Evolutionary conservation across 2,797 vertebrate genomes (phyloP).

Genomic region (Sebastes cheni): DNA sequence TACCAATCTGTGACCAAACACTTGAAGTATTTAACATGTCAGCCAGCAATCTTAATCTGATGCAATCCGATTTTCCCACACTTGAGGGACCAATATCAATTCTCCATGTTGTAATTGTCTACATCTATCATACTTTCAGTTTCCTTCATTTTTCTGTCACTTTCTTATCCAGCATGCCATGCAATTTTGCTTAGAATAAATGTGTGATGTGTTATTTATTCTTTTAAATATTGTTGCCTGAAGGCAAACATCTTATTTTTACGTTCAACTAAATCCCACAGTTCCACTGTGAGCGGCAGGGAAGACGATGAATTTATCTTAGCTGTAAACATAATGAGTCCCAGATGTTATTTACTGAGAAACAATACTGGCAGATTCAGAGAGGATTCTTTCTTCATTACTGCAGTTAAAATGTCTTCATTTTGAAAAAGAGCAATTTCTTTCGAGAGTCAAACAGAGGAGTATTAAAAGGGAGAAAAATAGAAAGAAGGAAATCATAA

Average conservation of each 20-base stretch:
- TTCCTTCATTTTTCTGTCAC: constrained; percentile 12
- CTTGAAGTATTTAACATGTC: constrained; percentile 3
- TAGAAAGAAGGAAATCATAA: not conserved
- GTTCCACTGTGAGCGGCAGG: not conserved
- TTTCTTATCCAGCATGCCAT: not conserved
- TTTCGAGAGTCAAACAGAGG: not conserved
- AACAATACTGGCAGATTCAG: not conserved
- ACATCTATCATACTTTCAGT: constrained; percentile 37
- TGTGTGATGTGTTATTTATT: constrained; percentile 7
- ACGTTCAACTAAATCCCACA: not conserved
- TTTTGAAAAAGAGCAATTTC: not conserved
- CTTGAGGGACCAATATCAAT: not conserved
- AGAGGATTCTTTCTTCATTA: not conserved
- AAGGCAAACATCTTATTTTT: not conserved
- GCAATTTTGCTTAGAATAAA: constrained; percentile 6
- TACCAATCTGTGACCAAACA: not conserved
- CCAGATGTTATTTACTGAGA: constrained; percentile 3
- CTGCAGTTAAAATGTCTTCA: not conserved
- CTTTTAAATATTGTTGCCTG: constrained; percentile 11
- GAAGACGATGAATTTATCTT: not conserved
- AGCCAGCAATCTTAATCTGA: not conserved
- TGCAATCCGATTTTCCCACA: constrained; percentile 9
- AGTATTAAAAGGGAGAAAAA: not conserved
- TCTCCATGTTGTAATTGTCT: constrained; percentile 18
- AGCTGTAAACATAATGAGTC: constrained; percentile 1